Percentiles rank a stretch among this genome's conserved stretches.
phyloP scores from a whole-genome alignment of 2,888 invertebrate species.

The Darwinula stevensoni region DNA sequence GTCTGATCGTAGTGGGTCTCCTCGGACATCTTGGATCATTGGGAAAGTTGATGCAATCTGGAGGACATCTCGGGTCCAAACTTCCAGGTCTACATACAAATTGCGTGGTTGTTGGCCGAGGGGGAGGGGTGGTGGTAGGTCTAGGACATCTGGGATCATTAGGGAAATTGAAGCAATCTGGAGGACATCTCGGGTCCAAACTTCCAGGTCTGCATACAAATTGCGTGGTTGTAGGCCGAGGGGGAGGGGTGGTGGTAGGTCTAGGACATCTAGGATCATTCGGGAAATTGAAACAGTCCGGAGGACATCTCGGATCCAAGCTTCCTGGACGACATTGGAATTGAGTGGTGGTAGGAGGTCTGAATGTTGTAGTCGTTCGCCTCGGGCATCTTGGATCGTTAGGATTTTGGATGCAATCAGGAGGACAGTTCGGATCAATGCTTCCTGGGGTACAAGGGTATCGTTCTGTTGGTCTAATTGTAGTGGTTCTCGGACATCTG shows the following conservation, averaged over 20 bases:
- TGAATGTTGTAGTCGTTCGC: neutral
- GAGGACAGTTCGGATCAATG: neutral
- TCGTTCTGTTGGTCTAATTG: neutral
- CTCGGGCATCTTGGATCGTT: constrained; percentile 1
- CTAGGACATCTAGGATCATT: neutral
- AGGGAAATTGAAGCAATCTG: neutral
- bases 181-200: constrained; percentile 1
- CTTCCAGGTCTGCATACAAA: constrained; percentile 1
- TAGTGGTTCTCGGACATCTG: constrained; percentile 1
- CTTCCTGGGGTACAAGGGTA: neutral
- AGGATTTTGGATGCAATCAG: neutral
- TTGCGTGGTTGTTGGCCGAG: neutral
- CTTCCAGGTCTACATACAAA: constrained; percentile 1
- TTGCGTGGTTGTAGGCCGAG: neutral
- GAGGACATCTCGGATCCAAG: constrained; percentile 1
- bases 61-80: constrained; percentile 1
- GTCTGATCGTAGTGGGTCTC: neutral
- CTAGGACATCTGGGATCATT: neutral
- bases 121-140: neutral
- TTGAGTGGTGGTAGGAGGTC: neutral
- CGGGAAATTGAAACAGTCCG: neutral
- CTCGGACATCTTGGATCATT: constrained; percentile 1
- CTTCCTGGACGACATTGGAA: neutral
- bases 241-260: neutral
- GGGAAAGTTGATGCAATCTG: neutral